Percentiles rank a stretch among this genome's conserved stretches.
Evolutionary conservation across 2,888 invertebrate genomes (phyloP).

Genomic region (Phlogophora meticulosa): DNA sequence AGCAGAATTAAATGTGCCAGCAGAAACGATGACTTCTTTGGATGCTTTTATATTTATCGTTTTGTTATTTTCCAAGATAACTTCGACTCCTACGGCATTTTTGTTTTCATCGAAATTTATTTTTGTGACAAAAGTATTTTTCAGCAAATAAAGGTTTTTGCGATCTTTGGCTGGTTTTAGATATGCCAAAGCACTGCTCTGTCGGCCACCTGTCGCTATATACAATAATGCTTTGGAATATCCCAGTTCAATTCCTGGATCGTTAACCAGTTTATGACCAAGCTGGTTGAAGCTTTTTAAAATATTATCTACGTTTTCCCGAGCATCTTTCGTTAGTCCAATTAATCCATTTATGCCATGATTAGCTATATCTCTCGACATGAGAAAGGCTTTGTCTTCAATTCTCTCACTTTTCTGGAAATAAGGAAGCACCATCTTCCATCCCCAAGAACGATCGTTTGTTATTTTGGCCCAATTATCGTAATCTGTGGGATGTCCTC

Average conservation of each 20-base stretch:
- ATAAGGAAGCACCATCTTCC: slow-evolving; percentile 59
- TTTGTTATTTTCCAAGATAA: slow-evolving; percentile 21
- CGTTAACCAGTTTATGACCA: slow-evolving; percentile 37
- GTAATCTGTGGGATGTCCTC: slow-evolving; percentile 92
- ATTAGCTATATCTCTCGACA: slow-evolving; percentile 29
- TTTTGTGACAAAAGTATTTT: slow-evolving; percentile 61
- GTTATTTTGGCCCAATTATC: slow-evolving; percentile 92
- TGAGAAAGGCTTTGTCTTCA: slow-evolving; percentile 18
- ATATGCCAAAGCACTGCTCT: slow-evolving; percentile 36
- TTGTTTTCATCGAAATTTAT: slow-evolving; percentile 52
- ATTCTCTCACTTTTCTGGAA: slow-evolving; percentile 50
- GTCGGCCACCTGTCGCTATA: slow-evolving; percentile 28
- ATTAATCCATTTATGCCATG: slow-evolving; percentile 38
- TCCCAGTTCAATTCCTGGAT: slow-evolving; percentile 43
- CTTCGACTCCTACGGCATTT: slow-evolving; percentile 57
- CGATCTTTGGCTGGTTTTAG: slow-evolving; percentile 45
- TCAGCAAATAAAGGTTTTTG: slow-evolving; percentile 58
- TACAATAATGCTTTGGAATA: slow-evolving; percentile 28
- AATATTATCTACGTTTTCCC: slow-evolving; percentile 4
- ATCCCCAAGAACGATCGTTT: slow-evolving; percentile 84
- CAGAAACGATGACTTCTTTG: slow-evolving; percentile 92
- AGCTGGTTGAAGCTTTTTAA: slow-evolving; percentile 42
- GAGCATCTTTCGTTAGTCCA: slow-evolving; percentile 32
- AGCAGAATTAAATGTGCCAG: slow-evolving; percentile 91
- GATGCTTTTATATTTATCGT: slow-evolving; percentile 73